Base-by-base conservation (phyloP, 2,888 invertebrate genomes). In the Phaonia tiefii region DNA sequence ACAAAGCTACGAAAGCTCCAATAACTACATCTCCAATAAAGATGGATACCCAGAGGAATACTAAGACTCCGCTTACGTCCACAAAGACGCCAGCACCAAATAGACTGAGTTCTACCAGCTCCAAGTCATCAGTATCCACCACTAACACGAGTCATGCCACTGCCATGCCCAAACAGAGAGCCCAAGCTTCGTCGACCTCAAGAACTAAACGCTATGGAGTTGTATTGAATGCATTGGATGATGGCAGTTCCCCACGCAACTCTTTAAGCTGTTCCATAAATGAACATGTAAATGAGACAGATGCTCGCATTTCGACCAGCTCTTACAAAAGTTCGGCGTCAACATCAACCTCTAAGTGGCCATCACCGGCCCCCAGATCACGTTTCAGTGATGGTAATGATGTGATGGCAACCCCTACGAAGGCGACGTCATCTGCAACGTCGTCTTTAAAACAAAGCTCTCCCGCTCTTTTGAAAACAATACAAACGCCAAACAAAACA, bases 151-250 rank as follows among this genome's bases (percentile, higher is more conserved):
- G 51, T 80, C 51, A 84, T 84, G 37, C 84, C 80, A 25, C 84
- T 82, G 26, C 86, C 82, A 22, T 76, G 83, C 37, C 80, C 79
- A 10, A 86, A 84, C 84, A 39, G 82, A 80, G 81, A 67, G 67
- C 60, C 20, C 84, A 84, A 17, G 72, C 75, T 44, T 80, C 69
- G 65, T 26, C 84, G 13, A 76, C 86, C 11, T 84, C 89, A 0
- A 88, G 89, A 54, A 87, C 89, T 0, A 91, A 91, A 49, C 87
- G 91, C 0, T 91, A 91, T 80, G 91, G 91, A 7, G 88, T 91
- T 26, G 90, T 91, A 1, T 82, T 91, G 22, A 90, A 90, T 80
- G 87, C 88, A 56, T 83, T 89, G 22, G 89, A 90, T 76, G 88
- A 87, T 17, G 84, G n/a, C 69, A 51, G 72, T 5, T 78, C 81